These are phyloP conservation scores for Lasius platythorax DNA, from an alignment of 2,888 invertebrate genomes.

Conservation along the genomic window DNA sequence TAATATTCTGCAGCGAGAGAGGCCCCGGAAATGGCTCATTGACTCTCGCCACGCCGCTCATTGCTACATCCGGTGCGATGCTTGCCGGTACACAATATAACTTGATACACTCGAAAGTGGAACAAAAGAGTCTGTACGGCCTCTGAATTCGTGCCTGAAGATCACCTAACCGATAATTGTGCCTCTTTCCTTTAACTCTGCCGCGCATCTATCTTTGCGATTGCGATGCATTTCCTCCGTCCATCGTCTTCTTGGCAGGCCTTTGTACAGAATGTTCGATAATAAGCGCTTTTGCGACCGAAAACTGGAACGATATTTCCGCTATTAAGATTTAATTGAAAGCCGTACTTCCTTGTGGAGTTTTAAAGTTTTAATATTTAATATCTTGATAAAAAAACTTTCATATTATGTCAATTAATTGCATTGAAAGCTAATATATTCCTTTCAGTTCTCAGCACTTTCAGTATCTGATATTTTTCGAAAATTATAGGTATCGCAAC, in stretches of 20 bases:
- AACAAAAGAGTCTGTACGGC: constrained; percentile 74
- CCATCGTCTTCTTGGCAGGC: background rate
- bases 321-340: background rate
- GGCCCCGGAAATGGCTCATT: constrained; percentile 85
- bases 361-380: background rate
- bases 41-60: constrained; percentile 83
- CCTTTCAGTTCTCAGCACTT: background rate
- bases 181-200: constrained; percentile 14
- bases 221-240: background rate
- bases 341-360: background rate
- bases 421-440: background rate
- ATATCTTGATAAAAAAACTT: background rate
- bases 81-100: constrained; percentile 80
- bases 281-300: background rate
- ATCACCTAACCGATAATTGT: constrained; percentile 24
- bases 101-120: constrained; percentile 80
- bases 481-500: background rate
- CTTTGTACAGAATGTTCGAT: background rate
- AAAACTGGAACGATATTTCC: background rate
- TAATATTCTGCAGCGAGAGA: constrained; percentile 80
- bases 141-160: constrained; percentile 21
- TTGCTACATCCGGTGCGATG: constrained; percentile 84
- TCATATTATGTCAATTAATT: background rate
- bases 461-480: background rate
- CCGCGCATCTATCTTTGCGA: constrained; percentile 2